phyloP scores from a whole-genome alignment of 2,797 vertebrate genomes.

The Artibeus lituratus region DNA sequence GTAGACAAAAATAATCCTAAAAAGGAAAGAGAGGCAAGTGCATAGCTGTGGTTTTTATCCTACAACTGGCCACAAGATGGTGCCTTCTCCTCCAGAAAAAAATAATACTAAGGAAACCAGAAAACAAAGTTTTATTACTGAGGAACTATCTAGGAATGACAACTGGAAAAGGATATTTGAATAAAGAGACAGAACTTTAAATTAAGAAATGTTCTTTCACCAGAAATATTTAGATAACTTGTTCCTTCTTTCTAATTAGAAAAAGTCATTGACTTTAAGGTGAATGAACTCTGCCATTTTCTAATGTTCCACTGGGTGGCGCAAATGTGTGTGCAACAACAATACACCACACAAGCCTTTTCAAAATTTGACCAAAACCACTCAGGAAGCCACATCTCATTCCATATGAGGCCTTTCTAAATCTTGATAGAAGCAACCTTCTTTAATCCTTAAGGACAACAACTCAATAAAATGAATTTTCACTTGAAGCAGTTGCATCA shows the following conservation, averaged over 20 bases:
- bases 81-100: neutral
- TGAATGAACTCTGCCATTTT: neutral
- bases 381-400: neutral
- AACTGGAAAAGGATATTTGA: neutral
- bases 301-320: conserved; percentile 59
- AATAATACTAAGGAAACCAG: neutral
- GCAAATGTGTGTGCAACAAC: neutral
- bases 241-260: neutral
- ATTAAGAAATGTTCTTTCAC: neutral
- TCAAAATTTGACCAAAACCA: neutral
- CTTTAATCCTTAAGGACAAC: neutral
- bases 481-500: neutral
- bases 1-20: neutral
- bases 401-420: neutral
- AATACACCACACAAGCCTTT: neutral
- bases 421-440: neutral
- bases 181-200: neutral
- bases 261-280: neutral
- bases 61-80: conserved; percentile 63
- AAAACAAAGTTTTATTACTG: neutral
- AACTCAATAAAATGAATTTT: conserved; percentile 41
- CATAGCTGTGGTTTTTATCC: neutral
- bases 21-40: neutral
- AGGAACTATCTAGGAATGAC: neutral
- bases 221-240: neutral